Evolutionary conservation across 2,113 vertebrate genomes (phyloP).

Genomic region (Periophthalmodon schlosseri): DNA sequence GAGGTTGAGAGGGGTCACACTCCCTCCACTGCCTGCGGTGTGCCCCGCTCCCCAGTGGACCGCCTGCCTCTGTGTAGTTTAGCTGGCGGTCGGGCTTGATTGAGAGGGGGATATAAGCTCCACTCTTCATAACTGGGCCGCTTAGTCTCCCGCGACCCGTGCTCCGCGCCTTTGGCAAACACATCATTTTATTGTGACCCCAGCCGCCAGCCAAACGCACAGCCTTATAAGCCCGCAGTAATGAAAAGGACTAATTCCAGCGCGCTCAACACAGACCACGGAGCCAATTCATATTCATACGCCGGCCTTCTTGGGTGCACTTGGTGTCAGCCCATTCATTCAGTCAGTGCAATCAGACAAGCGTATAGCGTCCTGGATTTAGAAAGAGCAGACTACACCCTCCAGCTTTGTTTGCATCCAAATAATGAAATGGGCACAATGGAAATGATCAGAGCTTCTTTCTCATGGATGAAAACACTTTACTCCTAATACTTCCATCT

Average conservation of each 20-base stretch:
- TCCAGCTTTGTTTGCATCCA: slow-evolving; percentile 38
- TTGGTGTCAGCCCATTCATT: slow-evolving; percentile 55
- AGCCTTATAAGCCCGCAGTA: slow-evolving; percentile 66
- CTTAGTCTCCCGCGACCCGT: slow-evolving; percentile 72
- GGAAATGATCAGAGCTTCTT: slow-evolving; percentile 3
- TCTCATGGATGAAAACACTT: slow-evolving; percentile 1
- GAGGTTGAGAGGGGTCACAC: slow-evolving; percentile 27
- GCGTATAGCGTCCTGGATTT: slow-evolving; percentile 43
- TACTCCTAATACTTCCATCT: slow-evolving; percentile 1
- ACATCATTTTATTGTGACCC: slow-evolving; percentile 76
- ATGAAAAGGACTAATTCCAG: slow-evolving; percentile 78
- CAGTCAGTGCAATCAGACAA: slow-evolving; percentile 49
- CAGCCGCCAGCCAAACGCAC: slow-evolving; percentile 67
- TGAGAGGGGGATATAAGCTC: slow-evolving; percentile 70
- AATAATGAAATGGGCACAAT: slow-evolving; percentile 38
- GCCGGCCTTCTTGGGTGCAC: slow-evolving; percentile 44
- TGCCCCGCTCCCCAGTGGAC: slow-evolving; percentile 41
- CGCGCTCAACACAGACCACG: slow-evolving; percentile 52
- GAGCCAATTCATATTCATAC: slow-evolving; percentile 61
- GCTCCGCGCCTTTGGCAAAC: slow-evolving; percentile 72
- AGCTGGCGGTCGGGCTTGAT: slow-evolving; percentile 61
- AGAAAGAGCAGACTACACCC: slow-evolving; percentile 31
- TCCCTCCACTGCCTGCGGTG: slow-evolving; percentile 35
- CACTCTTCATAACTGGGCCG: slow-evolving; percentile 76
- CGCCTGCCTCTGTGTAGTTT: slow-evolving; percentile 40